These are phyloP conservation scores for Sceloporus undulatus DNA, from an alignment of 2,113 vertebrate species.

Conservation along the genomic window DNA sequence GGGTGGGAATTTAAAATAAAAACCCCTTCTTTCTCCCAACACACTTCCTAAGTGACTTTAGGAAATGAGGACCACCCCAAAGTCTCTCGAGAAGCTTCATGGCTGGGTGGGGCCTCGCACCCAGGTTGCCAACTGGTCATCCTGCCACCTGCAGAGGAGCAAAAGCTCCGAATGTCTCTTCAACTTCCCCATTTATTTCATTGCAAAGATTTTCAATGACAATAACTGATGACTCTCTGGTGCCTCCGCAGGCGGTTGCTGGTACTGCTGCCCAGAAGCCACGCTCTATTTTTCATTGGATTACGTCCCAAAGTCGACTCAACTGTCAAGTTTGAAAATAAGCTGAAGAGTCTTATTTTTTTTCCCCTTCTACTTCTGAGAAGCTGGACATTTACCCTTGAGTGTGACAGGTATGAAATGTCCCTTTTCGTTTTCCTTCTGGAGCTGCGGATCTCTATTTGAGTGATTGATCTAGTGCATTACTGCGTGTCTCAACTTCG, in stretches of 20 bases:
- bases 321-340: conserved; percentile 67
- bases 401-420: conserved; percentile 74
- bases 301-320: conserved; percentile 63
- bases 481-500: conserved; percentile 54
- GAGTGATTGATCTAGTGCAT: conserved; percentile 72
- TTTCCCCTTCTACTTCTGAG: not conserved
- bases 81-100: not conserved
- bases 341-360: conserved; percentile 48
- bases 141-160: conserved; percentile 40
- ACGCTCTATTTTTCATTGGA: conserved; percentile 71
- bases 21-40: too few species aligned
- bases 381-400: conserved; percentile 75
- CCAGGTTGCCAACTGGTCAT: not conserved
- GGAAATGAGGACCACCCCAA: not conserved
- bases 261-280: conserved; percentile 70
- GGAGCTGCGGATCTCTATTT: conserved; percentile 64
- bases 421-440: conserved; percentile 38
- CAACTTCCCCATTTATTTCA: conserved; percentile 30
- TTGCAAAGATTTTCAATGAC: conserved; percentile 55
- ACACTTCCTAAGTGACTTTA: too few species aligned
- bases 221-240: conserved; percentile 45
- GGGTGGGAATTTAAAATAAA: too few species aligned
- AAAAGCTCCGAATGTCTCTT: conserved; percentile 54
- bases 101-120: not conserved
- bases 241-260: conserved; percentile 54